Conservation (phyloP, 1,140 invertebrate species). For the Sycophaga agraensis region DNA sequence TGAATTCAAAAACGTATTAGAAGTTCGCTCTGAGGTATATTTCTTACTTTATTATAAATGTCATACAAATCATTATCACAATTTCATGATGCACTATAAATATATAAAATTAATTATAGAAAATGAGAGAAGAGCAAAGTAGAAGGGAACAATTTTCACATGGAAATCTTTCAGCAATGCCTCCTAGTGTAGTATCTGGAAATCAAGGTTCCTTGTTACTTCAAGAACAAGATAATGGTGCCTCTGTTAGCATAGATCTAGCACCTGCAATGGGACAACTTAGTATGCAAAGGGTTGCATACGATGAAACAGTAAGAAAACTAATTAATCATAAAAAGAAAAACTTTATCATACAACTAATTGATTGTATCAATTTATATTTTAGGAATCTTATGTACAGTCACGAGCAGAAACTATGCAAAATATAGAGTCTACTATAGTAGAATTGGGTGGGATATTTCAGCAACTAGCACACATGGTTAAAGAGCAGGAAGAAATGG, state of each 20-base stretch:
- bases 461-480: constrained; percentile 98
- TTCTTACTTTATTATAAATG: too few species aligned
- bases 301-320: constrained; percentile 72
- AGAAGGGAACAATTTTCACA: constrained; percentile 93
- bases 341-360: constrained; percentile 7
- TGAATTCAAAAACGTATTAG: constrained; percentile 88
- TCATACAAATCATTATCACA: too few species aligned
- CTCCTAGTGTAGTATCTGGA: constrained; percentile 71
- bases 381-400: constrained; percentile 83
- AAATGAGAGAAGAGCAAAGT: constrained; percentile 92
- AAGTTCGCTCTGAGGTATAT: constrained; percentile 77
- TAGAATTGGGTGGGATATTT: constrained; percentile 98
- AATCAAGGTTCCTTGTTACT: constrained; percentile 66
- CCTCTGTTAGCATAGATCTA: constrained; percentile 72
- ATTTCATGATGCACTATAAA: background rate
- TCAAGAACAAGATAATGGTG: constrained; percentile 68
- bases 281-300: constrained; percentile 67
- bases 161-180: constrained; percentile 66
- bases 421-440: constrained; percentile 98
- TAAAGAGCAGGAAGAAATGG: constrained; percentile 98
- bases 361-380: constrained; percentile 19
- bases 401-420: constrained; percentile 97
- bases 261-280: constrained; percentile 60
- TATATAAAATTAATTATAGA: constrained; percentile 62
- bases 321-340: constrained; percentile 4